A percentile compares a stretch with the other conserved stretches of the same genome.
Conservation (phyloP, 2,888 invertebrate species). For the Pherbina coryleti region DNA sequence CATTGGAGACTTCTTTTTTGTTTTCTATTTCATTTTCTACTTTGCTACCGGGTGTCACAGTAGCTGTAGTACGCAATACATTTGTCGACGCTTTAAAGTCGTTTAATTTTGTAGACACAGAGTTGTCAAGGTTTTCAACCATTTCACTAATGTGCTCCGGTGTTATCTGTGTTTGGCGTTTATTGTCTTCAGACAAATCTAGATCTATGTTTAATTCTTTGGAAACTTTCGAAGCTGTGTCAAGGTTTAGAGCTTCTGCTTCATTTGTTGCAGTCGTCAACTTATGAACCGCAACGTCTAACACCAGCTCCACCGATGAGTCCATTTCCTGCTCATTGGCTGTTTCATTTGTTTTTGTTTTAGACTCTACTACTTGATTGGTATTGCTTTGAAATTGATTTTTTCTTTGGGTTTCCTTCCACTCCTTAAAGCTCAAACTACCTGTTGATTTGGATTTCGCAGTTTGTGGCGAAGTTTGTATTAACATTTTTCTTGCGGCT, state of each 20-base stretch:
- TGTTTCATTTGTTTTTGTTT: not conserved
- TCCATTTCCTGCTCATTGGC: not conserved
- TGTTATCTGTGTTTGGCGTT: slow-evolving; percentile 27
- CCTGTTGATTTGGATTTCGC: not conserved
- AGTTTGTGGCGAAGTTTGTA: not conserved
- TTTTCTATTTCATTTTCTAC: too few species aligned
- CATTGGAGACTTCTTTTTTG: not conserved
- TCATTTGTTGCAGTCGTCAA: not conserved
- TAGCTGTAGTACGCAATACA: too few species aligned
- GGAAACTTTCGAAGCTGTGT: too few species aligned
- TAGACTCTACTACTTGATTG: not conserved
- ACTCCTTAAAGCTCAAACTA: slow-evolving; percentile 2
- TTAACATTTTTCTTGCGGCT: not conserved
- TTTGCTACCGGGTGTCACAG: too few species aligned
- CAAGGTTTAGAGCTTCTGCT: not conserved
- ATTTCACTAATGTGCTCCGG: not conserved
- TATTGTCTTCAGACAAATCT: not conserved
- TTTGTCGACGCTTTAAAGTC: too few species aligned
- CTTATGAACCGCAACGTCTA: not conserved
- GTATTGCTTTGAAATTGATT: not conserved
- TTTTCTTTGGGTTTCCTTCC: not conserved
- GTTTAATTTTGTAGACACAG: too few species aligned
- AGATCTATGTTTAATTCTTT: too few species aligned
- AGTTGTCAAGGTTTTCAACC: too few species aligned
- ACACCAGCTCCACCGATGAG: not conserved